Base-by-base conservation (phyloP, 1,140 invertebrate genomes). In the Magallana gigas region DNA sequence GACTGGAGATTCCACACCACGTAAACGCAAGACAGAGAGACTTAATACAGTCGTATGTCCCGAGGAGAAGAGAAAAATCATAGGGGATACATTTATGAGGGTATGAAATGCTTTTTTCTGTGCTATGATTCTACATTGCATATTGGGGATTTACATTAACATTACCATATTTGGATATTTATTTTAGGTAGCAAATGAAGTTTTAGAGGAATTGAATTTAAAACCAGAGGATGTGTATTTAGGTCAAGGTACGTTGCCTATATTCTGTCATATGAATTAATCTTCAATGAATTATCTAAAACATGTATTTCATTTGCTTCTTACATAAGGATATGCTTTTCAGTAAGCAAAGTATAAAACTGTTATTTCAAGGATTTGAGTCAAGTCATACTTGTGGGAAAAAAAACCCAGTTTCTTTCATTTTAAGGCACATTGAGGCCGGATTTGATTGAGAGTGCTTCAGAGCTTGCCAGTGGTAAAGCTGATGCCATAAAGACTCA, bases 401-500 rank as follows among this genome's bases (percentile, higher is more conserved):
- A 56, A 80, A 80, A 16, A 29, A 29, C 8, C 18, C 29, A 80
- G 14, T 7, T 16, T 64, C 8, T 64, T 64, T 14, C 18, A 57
- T 18, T 83, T 84, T 23, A 76, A 94, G 98, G 98, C 48, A 99
- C 99, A 0, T 96, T 99, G 0, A 96, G 99, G 93, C 99, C 99
- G 29, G 99, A 99, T 96, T 96, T 99, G 87, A 99, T 99, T 92
- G 99, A 99, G 95, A 99, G 98, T 89, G 99, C 99, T 5, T 99
- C 98, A 48, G 94, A 96, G 82, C 91, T 99, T 91, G 98, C 97
- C 64, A 99, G 98, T 91, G 94, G 94, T 8, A 96, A 96, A 91
- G 99, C 99, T 8, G 98, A 99, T 94, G 97, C 97, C 14, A 99
- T 99, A 92, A 99, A 99, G 95, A 99, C 99, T n/a, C 99, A 99